phyloP scores from a whole-genome alignment of 2,888 invertebrate genomes.

The Phoronis australis region DNA sequence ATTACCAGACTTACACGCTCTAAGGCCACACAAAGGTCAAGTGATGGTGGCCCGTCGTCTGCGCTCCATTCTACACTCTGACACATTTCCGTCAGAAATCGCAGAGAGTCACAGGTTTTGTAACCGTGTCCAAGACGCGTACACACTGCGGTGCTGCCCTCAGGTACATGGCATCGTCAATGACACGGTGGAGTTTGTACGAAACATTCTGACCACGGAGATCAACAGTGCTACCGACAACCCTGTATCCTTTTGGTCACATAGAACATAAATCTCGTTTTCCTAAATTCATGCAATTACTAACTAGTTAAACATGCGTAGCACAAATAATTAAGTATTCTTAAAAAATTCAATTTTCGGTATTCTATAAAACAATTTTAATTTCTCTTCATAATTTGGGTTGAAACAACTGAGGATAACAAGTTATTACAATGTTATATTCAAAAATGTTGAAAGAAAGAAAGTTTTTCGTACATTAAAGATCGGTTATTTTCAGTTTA shows the following conservation, averaged over 20 bases:
- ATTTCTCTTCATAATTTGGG: too few relatives aligned
- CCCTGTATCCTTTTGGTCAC: slow-evolving; percentile 55
- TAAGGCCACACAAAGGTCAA: slow-evolving; percentile 64
- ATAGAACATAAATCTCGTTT: too few relatives aligned
- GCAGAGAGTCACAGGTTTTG: slow-evolving; percentile 64
- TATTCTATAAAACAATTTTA: too few relatives aligned
- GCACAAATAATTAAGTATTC: too few relatives aligned
- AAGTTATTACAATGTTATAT: too few relatives aligned
- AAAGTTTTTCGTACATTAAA: too few relatives aligned
- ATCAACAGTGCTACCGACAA: slow-evolving; percentile 67
- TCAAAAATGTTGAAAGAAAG: too few relatives aligned
- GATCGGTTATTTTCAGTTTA: too few relatives aligned
- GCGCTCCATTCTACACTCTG: slow-evolving; percentile 61
- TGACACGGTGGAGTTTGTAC: slow-evolving; percentile 64
- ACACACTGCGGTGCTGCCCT: slow-evolving; percentile 64
- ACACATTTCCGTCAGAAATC: slow-evolving; percentile 62
- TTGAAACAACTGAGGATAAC: too few relatives aligned
- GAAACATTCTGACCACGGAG: slow-evolving; percentile 60
- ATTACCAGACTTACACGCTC: slow-evolving; percentile 62
- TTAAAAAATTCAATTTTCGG: too few relatives aligned
- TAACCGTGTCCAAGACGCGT: slow-evolving; percentile 64
- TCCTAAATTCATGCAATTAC: too few relatives aligned
- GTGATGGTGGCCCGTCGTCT: slow-evolving; percentile 59
- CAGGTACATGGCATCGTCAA: slow-evolving; percentile 62
- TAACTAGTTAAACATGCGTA: too few relatives aligned